Conservation (phyloP, 2,113 vertebrate genomes). For the Sapajus apella region DNA sequence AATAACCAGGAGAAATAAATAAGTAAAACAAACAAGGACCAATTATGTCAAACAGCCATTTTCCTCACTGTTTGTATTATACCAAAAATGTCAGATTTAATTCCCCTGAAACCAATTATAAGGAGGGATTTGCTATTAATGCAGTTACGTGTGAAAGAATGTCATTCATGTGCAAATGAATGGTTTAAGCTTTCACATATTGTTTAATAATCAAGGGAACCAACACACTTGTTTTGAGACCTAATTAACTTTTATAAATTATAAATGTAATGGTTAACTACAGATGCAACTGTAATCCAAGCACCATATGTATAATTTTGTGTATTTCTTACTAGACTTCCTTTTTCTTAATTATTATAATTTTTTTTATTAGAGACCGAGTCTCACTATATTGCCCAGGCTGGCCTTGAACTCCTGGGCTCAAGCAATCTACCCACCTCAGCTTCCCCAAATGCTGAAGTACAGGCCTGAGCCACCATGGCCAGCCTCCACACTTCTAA, state of each 20-base stretch:
- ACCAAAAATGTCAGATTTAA: constrained; percentile 40
- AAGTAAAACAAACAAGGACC: neutral
- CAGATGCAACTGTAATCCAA: neutral
- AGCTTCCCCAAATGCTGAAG: too few species aligned
- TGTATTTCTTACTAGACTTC: neutral
- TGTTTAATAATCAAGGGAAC: neutral
- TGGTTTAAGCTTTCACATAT: neutral
- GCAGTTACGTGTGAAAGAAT: constrained; percentile 22
- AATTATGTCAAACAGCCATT: neutral
- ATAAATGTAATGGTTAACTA: constrained; percentile 1
- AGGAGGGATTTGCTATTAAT: constrained; percentile 33
- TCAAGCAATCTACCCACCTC: too few species aligned
- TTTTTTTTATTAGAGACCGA: too few species aligned
- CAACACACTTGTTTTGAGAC: constrained; percentile 7
- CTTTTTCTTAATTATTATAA: too few species aligned
- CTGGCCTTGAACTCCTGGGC: too few species aligned
- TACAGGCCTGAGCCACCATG: too few species aligned
- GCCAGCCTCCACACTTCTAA: neutral
- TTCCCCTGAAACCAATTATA: constrained; percentile 41
- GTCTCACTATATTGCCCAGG: too few species aligned
- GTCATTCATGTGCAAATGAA: constrained; percentile 10
- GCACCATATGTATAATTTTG: neutral
- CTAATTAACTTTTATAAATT: constrained; percentile 55
- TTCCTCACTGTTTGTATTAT: constrained; percentile 5
- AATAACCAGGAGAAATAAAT: neutral